Conservation (phyloP, 2,888 invertebrate genomes). For the Tyria jacobaeae region DNA sequence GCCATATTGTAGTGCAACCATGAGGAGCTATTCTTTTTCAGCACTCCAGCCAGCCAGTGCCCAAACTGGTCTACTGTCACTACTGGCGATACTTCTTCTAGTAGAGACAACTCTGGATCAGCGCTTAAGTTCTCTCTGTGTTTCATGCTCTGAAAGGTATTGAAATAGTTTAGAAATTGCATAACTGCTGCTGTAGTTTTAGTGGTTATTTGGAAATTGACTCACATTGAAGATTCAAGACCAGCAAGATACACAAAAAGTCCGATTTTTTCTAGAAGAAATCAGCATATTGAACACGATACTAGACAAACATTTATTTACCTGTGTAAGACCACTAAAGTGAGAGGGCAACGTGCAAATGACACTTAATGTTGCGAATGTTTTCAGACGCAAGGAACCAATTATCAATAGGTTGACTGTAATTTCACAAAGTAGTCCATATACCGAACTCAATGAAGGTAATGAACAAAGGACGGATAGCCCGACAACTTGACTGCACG, state of each 20-base stretch:
- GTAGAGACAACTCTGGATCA: slow-evolving; percentile 61
- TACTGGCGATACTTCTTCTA: slow-evolving; percentile 62
- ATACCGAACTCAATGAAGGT: no score
- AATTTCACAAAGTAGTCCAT: no score
- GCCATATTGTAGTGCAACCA: slow-evolving; percentile 94
- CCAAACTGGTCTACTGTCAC: slow-evolving; percentile 82
- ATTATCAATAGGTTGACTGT: no score
- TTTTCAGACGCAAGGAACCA: background rate
- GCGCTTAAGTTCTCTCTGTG: slow-evolving; percentile 69
- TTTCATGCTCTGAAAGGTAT: slow-evolving; percentile 68
- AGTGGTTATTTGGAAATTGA: no score
- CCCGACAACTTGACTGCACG: no score
- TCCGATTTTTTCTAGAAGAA: background rate
- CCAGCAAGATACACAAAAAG: background rate
- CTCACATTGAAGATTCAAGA: no score
- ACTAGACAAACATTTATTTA: background rate
- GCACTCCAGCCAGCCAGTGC: slow-evolving; percentile 87
- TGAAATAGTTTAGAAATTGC: background rate
- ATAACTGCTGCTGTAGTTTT: background rate
- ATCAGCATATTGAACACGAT: background rate
- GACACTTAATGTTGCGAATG: background rate
- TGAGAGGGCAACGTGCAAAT: no score
- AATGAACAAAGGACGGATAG: no score
- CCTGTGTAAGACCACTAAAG: background rate
- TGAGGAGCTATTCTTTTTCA: slow-evolving; percentile 89